Conservation (phyloP, 2,797 vertebrate species). For the Pampus argenteus region DNA sequence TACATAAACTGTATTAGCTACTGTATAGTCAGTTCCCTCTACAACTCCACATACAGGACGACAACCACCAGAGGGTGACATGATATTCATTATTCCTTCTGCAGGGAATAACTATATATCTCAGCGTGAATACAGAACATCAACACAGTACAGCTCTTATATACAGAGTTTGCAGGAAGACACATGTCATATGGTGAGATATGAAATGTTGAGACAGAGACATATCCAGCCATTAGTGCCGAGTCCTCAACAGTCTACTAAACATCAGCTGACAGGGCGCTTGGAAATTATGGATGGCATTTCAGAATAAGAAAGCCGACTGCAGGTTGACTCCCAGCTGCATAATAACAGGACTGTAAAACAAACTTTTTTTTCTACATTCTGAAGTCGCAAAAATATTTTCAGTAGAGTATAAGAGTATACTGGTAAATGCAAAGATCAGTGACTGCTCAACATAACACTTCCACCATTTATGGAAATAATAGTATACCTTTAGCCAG, state of each 20-base stretch:
- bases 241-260: neutral
- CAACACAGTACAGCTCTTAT: neutral
- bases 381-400: conserved; percentile 21
- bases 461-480: conserved; percentile 21
- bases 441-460: neutral
- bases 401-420: neutral
- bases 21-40: neutral
- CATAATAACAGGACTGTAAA: conserved; percentile 17
- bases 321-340: conserved; percentile 2
- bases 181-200: neutral
- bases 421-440: conserved; percentile 15
- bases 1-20: neutral
- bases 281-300: conserved; percentile 5
- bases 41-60: neutral
- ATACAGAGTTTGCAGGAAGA: neutral
- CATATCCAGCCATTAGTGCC: neutral
- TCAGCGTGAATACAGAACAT: neutral
- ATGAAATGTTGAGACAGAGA: neutral
- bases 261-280: neutral
- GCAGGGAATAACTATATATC: neutral
- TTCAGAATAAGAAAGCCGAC: conserved; percentile 2
- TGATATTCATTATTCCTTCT: neutral
- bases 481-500: conserved; percentile 11
- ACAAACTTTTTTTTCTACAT: neutral
- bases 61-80: conserved; percentile 15